Conservation (phyloP, 2,797 vertebrate species). For the Rhadinocentrus ornatus region DNA sequence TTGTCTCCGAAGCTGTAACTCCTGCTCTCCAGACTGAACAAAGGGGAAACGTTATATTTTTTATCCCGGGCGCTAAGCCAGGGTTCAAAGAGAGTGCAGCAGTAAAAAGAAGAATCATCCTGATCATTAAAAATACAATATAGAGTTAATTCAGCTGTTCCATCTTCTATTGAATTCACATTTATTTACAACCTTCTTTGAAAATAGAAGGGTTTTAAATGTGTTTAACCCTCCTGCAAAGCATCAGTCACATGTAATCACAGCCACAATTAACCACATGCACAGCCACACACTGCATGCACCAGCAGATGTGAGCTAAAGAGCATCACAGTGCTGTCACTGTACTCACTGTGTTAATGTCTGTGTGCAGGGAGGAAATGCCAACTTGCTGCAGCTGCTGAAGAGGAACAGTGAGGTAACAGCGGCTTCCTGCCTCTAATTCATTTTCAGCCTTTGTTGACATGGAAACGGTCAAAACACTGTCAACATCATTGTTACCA, state of each 20-base stretch:
- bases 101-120: conserved; percentile 11
- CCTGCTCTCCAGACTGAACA: conserved; percentile 13
- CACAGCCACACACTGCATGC: conserved; percentile 20
- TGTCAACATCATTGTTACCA: conserved; percentile 9
- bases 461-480: conserved; percentile 52
- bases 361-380: conserved; percentile 88
- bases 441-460: conserved; percentile 41
- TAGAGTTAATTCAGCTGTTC: conserved; percentile 7
- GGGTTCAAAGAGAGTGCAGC: conserved; percentile 31
- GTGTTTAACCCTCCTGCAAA: conserved; percentile 4
- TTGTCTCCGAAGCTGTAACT: conserved; percentile 12
- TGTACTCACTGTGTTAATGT: conserved; percentile 50
- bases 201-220: neutral
- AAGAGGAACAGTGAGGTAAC: conserved; percentile 97
- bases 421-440: conserved; percentile 55
- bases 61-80: conserved; percentile 17
- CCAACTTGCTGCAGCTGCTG: conserved; percentile 89
- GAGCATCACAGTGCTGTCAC: conserved; percentile 34
- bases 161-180: neutral
- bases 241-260: conserved; percentile 11
- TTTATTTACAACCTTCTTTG: neutral
- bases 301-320: neutral
- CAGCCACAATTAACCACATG: conserved; percentile 10
- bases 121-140: conserved; percentile 17
- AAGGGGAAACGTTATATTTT: conserved; percentile 28